Percentiles rank a stretch among this genome's conserved stretches.
These are phyloP conservation scores for Tribolium castaneum DNA, from an alignment of 1,140 invertebrate genomes.

Conservation along the genomic window DNA sequence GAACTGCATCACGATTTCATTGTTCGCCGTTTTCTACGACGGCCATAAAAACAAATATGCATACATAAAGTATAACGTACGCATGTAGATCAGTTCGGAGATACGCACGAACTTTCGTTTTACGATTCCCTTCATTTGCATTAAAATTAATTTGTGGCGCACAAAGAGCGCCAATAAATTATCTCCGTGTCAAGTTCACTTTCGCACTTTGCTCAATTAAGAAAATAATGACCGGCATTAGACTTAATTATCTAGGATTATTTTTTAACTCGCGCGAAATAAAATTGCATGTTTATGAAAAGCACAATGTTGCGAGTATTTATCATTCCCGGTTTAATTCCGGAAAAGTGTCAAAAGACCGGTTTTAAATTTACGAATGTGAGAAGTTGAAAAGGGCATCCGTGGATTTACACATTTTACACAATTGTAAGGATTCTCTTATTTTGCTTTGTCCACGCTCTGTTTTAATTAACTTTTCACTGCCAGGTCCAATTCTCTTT, in stretches of 20 bases:
- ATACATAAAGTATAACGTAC: background rate
- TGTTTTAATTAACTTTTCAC: conserved; percentile 33
- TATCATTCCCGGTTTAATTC: background rate
- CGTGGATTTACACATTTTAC: conserved; percentile 24
- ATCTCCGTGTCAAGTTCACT: conserved; percentile 5
- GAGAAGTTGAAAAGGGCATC: conserved; percentile 3
- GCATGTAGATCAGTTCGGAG: background rate
- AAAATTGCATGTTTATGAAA: background rate
- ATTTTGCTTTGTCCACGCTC: conserved; percentile 17
- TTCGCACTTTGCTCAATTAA: conserved; percentile 12
- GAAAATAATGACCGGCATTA: background rate
- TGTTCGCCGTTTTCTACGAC: background rate
- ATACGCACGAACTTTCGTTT: background rate
- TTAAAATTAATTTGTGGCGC: conserved; percentile 7
- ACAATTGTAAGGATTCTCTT: conserved; percentile 25
- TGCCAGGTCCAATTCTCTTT: conserved; percentile 23
- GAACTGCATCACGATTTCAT: conserved; percentile 4
- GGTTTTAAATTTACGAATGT: background rate
- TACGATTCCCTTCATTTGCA: conserved; percentile 19
- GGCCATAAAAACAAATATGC: background rate
- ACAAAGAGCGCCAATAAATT: conserved; percentile 1
- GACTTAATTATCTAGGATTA: background rate
- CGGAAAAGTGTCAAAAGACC: background rate
- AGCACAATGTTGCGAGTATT: background rate
- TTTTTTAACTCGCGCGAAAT: background rate